Conservation (phyloP, 2,113 vertebrate species). For the Tenrec ecaudatus region DNA sequence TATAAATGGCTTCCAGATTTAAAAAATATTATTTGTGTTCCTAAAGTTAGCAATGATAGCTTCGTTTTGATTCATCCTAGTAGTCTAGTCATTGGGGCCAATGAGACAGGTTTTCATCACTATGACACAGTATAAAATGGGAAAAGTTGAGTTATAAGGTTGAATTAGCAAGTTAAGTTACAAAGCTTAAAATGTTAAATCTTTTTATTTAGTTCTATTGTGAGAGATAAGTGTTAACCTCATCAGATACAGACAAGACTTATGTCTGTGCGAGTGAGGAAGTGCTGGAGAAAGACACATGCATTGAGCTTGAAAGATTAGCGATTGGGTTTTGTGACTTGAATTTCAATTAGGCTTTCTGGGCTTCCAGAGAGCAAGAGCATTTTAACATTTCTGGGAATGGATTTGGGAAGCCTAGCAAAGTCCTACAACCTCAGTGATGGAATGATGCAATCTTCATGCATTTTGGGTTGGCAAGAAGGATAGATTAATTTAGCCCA, state of each 20-base stretch:
- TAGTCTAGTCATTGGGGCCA: too few relatives aligned
- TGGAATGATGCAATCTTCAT: not conserved
- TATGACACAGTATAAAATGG: not conserved
- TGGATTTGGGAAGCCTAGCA: not conserved
- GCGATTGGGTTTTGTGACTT: not conserved
- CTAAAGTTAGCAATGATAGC: not conserved
- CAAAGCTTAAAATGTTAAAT: constrained; percentile 30
- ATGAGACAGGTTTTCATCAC: not conserved
- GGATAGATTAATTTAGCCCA: not conserved
- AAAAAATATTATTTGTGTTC: not conserved
- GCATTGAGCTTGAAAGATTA: not conserved
- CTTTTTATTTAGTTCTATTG: constrained; percentile 17
- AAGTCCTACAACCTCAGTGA: not conserved
- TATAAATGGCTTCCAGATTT: too few relatives aligned
- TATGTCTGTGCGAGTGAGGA: not conserved
- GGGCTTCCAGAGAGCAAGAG: not conserved
- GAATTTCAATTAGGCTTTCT: not conserved
- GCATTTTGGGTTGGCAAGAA: not conserved
- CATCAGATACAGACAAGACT: not conserved
- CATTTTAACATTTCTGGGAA: not conserved
- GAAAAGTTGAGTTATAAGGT: not conserved
- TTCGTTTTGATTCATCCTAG: not conserved
- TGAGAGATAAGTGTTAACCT: not conserved
- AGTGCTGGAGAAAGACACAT: not conserved
- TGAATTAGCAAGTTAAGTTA: not conserved